These are phyloP conservation scores for Chitala chitala DNA, from an alignment of 2,113 vertebrate genomes.

Conservation along the genomic window DNA sequence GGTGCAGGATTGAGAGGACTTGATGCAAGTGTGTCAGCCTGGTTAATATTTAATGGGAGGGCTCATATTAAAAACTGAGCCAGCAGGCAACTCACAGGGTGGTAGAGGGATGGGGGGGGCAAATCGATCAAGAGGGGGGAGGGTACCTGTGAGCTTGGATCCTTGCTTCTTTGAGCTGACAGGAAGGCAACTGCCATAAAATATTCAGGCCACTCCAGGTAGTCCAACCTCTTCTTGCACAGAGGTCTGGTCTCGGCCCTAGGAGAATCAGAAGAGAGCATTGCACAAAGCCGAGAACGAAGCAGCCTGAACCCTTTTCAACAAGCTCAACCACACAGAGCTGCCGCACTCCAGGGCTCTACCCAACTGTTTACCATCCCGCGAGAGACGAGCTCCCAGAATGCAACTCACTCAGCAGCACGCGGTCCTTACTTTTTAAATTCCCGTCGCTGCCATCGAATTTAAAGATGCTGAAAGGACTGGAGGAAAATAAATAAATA, in stretches of 20 bases:
- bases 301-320: background rate
- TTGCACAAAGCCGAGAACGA: background rate
- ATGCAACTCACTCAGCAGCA: background rate
- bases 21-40: constrained; percentile 26
- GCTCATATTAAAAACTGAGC: constrained; percentile 21
- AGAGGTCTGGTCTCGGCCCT: background rate
- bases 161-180: constrained; percentile 95
- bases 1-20: constrained; percentile 16
- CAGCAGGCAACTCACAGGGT: constrained; percentile 20
- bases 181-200: constrained; percentile 97
- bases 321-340: background rate
- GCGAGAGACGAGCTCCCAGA: background rate
- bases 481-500: too few relatives aligned
- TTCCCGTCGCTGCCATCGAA: background rate
- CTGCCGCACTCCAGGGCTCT: background rate
- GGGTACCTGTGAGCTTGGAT: constrained; percentile 88
- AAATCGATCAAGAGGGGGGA: constrained; percentile 11
- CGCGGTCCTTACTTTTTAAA: background rate
- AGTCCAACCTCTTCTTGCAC: constrained; percentile 79
- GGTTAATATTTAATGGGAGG: constrained; percentile 36
- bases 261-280: background rate
- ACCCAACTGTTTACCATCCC: background rate
- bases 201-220: constrained; percentile 95
- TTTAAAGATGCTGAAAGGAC: too few relatives aligned
- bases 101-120: background rate